Evolutionary conservation across 2,113 vertebrate species (phyloP).

Genomic region (Sceloporus tristichus): DNA sequence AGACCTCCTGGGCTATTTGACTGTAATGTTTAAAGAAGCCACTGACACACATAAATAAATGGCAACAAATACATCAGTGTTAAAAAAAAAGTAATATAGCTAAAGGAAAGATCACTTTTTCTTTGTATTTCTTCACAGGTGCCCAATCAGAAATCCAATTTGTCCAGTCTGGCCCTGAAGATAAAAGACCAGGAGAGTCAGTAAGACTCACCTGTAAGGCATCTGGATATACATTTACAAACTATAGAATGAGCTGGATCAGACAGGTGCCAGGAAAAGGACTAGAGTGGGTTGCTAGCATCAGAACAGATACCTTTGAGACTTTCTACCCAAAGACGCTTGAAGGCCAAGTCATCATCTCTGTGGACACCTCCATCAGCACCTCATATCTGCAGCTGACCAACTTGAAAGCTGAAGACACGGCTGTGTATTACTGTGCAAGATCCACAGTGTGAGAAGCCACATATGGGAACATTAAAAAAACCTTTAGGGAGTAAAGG

Average conservation of each 20-base stretch:
- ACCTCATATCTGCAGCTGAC: constrained; percentile 31
- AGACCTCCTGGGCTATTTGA: too few relatives aligned
- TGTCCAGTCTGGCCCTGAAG: constrained; percentile 3
- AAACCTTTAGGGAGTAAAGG: too few relatives aligned
- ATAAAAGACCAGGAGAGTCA: constrained; percentile 19
- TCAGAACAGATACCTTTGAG: not conserved
- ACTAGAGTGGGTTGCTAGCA: not conserved
- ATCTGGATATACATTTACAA: constrained; percentile 37
- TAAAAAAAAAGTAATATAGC: too few relatives aligned
- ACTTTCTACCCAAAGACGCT: constrained; percentile 19
- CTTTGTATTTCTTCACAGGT: not conserved
- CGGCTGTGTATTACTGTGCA: constrained; percentile 41
- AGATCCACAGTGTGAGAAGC: not conserved
- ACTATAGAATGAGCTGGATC: not conserved
- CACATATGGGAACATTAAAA: too few relatives aligned
- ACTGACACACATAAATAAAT: too few relatives aligned
- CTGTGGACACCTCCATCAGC: constrained; percentile 37
- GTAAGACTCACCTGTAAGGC: constrained; percentile 35
- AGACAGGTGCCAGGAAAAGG: not conserved
- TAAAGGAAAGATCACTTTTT: not conserved
- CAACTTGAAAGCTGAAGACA: constrained; percentile 31
- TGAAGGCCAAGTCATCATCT: constrained; percentile 32
- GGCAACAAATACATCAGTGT: too few relatives aligned
- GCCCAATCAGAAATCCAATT: not conserved
- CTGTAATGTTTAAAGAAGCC: too few relatives aligned